Conservation (phyloP, 2,797 vertebrate genomes). For the Protonibea diacanthus region DNA sequence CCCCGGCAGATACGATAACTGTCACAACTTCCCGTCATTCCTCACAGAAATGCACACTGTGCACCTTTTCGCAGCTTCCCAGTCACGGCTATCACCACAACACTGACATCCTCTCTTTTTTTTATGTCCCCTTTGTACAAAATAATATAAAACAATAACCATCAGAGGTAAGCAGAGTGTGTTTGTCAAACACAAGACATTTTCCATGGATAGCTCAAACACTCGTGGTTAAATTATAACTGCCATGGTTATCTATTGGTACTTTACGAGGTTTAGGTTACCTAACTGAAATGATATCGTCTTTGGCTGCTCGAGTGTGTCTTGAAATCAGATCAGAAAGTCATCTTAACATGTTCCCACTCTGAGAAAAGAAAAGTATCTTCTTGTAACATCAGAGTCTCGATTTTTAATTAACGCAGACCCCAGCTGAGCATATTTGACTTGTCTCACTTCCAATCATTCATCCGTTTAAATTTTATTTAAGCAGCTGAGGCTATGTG, state of each 20-base stretch:
- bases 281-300: neutral
- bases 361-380: neutral
- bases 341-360: neutral
- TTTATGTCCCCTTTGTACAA: slow-evolving; percentile 40
- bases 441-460: slow-evolving; percentile 13
- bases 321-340: neutral
- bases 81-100: slow-evolving; percentile 27
- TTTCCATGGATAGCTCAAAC: neutral
- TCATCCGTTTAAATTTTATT: slow-evolving; percentile 40
- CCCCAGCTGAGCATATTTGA: slow-evolving; percentile 18
- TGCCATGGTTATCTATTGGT: neutral
- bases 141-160: slow-evolving; percentile 17
- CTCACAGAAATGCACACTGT: slow-evolving; percentile 65
- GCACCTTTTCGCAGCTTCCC: slow-evolving; percentile 55
- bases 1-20: slow-evolving; percentile 59
- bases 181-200: neutral
- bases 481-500: slow-evolving; percentile 17
- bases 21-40: slow-evolving; percentile 67
- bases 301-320: no score
- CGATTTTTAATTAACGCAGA: slow-evolving; percentile 20
- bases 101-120: slow-evolving; percentile 43
- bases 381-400: neutral
- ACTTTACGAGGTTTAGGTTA: neutral
- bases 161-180: slow-evolving; percentile 2
- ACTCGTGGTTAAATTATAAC: neutral